Conservation (phyloP, 1,140 invertebrate species). For the Pogonomyrmex barbatus region DNA sequence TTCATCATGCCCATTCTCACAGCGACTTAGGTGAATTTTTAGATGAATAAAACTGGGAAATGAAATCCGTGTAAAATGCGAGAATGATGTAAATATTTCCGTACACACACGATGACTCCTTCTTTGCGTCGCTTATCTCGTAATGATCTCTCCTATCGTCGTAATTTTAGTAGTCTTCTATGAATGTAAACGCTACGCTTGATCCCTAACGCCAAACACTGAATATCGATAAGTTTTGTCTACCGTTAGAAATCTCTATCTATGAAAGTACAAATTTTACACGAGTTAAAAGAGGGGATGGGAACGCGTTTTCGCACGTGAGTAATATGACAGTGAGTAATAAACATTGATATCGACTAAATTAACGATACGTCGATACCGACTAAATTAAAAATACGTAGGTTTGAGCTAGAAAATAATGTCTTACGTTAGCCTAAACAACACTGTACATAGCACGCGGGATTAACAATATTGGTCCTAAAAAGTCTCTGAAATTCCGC, state of each 20-base stretch:
- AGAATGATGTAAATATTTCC: neutral
- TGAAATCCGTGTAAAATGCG: neutral
- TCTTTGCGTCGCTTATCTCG: conserved; percentile 6
- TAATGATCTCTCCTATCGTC: conserved; percentile 31
- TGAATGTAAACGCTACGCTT: conserved; percentile 66
- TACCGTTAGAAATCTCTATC: conserved; percentile 69
- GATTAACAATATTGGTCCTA: conserved; percentile 69
- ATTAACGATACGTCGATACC: conserved; percentile 33
- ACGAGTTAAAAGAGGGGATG: conserved; percentile 32
- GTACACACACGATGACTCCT: conserved; percentile 25
- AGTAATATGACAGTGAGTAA: conserved; percentile 40
- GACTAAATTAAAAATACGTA: conserved; percentile 40
- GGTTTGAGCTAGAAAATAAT: conserved; percentile 57
- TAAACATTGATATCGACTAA: conserved; percentile 51
- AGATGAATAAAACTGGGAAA: neutral
- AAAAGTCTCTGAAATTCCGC: conserved; percentile 46
- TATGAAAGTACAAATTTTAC: conserved; percentile 80
- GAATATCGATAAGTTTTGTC: conserved; percentile 63
- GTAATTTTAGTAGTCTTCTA: conserved; percentile 56
- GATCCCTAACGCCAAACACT: conserved; percentile 65
- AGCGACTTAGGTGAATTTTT: neutral
- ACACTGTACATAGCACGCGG: conserved; percentile 59
- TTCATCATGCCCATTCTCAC: neutral
- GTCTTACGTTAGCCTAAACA: conserved; percentile 54
- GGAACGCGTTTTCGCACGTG: conserved; percentile 21